These are phyloP conservation scores for Ondatra zibethicus DNA, from an alignment of 2,113 vertebrate genomes.

Conservation along the genomic window DNA sequence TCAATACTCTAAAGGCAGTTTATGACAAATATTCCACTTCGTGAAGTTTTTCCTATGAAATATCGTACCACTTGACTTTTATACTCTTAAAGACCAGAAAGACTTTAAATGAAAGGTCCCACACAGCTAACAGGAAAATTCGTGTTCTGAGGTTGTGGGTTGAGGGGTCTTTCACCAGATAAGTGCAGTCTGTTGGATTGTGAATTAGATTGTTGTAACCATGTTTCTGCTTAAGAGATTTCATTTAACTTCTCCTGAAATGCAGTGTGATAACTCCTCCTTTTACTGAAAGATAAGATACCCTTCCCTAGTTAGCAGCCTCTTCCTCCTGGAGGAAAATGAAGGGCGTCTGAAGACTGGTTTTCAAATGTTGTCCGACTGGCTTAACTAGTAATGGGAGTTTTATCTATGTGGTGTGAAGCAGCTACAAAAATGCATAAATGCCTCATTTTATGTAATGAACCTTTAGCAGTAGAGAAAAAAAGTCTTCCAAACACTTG, in stretches of 20 bases:
- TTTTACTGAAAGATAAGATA: conserved; percentile 30
- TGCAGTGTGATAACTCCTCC: background rate
- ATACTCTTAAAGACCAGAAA: background rate
- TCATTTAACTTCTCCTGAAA: conserved; percentile 45
- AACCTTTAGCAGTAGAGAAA: background rate
- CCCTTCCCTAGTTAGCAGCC: background rate
- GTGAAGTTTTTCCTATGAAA: background rate
- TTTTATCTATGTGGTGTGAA: conserved; percentile 47
- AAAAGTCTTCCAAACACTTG: background rate
- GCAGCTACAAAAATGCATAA: background rate
- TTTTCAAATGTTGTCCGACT: conserved; percentile 52
- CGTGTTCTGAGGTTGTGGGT: background rate
- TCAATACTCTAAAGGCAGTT: background rate
- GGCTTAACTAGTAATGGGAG: conserved; percentile 30
- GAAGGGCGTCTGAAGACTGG: conserved; percentile 1
- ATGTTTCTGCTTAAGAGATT: background rate
- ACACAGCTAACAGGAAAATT: conserved; percentile 43
- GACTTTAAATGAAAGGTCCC: conserved; percentile 31
- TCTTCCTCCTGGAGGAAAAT: background rate
- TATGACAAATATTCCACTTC: conserved; percentile 27
- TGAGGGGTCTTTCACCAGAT: background rate
- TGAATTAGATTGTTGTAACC: background rate
- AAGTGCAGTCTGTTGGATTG: background rate
- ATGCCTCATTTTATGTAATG: conserved; percentile 10
- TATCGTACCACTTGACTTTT: background rate